Percentiles rank a stretch among this genome's conserved stretches.
Evolutionary conservation across 2,113 vertebrate genomes (phyloP).

Genomic region (Seriola rivoliana): DNA sequence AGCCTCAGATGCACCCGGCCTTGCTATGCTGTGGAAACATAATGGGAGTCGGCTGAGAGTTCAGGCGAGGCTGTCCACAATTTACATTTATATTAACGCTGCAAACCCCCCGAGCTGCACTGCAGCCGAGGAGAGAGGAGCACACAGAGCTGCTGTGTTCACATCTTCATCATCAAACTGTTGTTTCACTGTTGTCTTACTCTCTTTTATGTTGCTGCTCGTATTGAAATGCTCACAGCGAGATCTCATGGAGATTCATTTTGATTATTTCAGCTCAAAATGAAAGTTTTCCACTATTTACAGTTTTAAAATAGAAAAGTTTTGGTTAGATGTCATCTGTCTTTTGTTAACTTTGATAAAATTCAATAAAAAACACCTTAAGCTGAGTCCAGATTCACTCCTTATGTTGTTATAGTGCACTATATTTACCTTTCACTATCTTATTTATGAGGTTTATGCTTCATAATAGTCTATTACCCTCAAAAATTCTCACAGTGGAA

Average conservation of each 20-base stretch:
- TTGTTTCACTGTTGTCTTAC: conserved; percentile 7
- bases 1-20: conserved; percentile 71
- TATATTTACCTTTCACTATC: neutral
- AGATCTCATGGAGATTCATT: neutral
- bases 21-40: conserved; percentile 38
- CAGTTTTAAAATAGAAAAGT: neutral
- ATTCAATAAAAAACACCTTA: no score
- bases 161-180: conserved; percentile 44
- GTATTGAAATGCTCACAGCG: neutral
- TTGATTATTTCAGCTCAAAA: neutral
- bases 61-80: conserved; percentile 61
- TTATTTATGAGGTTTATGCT: neutral
- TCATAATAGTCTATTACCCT: neutral
- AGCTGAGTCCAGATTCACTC: neutral
- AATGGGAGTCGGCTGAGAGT: conserved; percentile 59
- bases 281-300: neutral
- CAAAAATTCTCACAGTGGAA: neutral
- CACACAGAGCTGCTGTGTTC: conserved; percentile 22
- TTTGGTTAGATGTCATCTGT: neutral
- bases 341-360: no score
- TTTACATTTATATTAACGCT: conserved; percentile 75
- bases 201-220: conserved; percentile 10
- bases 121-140: conserved; percentile 52
- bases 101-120: conserved; percentile 41
- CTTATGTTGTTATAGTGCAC: neutral